phyloP scores from a whole-genome alignment of 1,140 invertebrate genomes.

The Trichonephila clavipes region DNA sequence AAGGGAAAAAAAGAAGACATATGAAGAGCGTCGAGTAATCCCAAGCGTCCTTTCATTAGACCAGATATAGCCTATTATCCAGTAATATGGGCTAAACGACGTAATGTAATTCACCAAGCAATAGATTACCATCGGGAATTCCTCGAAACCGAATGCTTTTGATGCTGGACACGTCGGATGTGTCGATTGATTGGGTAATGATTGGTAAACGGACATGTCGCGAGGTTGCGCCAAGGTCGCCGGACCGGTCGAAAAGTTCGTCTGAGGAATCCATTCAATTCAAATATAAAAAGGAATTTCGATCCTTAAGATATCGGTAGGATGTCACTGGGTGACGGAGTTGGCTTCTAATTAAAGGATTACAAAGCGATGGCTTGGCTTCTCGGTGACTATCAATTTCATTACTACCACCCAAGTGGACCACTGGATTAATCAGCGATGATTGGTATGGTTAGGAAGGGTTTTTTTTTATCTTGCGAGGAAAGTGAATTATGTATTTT shows the following conservation, averaged over 20 bases:
- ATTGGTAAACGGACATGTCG: constrained; percentile 47
- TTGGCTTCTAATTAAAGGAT: constrained; percentile 19
- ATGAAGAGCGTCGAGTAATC: constrained; percentile 37
- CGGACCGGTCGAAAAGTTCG: constrained; percentile 30
- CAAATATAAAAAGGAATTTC: constrained; percentile 36
- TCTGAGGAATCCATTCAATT: constrained; percentile 48
- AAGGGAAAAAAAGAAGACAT: not conserved
- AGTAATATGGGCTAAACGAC: constrained; percentile 50
- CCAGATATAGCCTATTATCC: constrained; percentile 41
- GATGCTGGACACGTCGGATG: constrained; percentile 51
- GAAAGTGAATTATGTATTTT: not conserved
- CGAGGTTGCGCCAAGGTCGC: constrained; percentile 51
- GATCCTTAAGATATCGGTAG: constrained; percentile 17
- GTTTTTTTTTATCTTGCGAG: not conserved
- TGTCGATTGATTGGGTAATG: constrained; percentile 66
- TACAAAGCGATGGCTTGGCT: constrained; percentile 11
- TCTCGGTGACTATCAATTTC: not conserved
- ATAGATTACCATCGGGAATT: constrained; percentile 57
- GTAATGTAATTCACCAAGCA: constrained; percentile 27
- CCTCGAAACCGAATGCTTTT: constrained; percentile 16
- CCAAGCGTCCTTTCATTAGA: constrained; percentile 35
- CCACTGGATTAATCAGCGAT: not conserved
- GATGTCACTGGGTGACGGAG: constrained; percentile 25
- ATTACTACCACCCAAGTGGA: constrained; percentile 16
- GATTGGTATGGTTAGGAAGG: not conserved